These are phyloP conservation scores for Atethmia centrago DNA, from an alignment of 2,888 invertebrate species.

Conservation along the genomic window DNA sequence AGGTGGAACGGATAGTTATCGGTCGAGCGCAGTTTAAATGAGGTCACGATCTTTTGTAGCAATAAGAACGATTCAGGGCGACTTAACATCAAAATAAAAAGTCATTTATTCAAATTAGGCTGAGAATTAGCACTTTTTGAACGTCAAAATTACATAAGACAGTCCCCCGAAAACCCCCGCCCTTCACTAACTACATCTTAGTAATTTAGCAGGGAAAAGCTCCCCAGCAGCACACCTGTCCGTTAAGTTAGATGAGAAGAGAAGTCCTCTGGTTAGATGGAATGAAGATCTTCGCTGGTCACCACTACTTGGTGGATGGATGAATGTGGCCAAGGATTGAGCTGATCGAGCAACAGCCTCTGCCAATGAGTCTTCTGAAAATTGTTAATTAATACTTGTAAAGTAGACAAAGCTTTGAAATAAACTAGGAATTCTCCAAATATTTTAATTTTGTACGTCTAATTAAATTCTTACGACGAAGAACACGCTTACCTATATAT, in stretches of 20 bases:
- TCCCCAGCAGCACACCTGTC: neutral
- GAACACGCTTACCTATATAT: conserved; percentile 26
- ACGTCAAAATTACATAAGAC: neutral
- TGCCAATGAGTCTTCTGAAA: neutral
- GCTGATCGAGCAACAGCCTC: neutral
- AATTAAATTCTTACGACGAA: conserved; percentile 45
- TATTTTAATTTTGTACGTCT: conserved; percentile 43
- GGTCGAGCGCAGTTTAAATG: conserved; percentile 4
- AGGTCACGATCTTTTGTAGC: conserved; percentile 22
- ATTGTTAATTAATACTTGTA: conserved; percentile 11
- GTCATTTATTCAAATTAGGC: neutral
- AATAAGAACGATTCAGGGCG: neutral
- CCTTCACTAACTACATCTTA: too few relatives aligned
- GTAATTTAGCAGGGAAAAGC: neutral
- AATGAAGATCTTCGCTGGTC: neutral
- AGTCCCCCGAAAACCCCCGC: neutral
- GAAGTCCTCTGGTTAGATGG: neutral
- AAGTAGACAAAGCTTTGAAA: conserved; percentile 30
- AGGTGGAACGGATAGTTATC: conserved; percentile 20
- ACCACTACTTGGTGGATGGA: too few relatives aligned
- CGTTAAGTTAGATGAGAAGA: neutral
- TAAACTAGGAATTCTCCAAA: conserved; percentile 24
- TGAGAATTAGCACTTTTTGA: neutral
- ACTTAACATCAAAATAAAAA: neutral
- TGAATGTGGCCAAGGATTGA: neutral